These are phyloP conservation scores for Ondatra zibethicus DNA, from an alignment of 2,113 vertebrate species.

Conservation along the genomic window DNA sequence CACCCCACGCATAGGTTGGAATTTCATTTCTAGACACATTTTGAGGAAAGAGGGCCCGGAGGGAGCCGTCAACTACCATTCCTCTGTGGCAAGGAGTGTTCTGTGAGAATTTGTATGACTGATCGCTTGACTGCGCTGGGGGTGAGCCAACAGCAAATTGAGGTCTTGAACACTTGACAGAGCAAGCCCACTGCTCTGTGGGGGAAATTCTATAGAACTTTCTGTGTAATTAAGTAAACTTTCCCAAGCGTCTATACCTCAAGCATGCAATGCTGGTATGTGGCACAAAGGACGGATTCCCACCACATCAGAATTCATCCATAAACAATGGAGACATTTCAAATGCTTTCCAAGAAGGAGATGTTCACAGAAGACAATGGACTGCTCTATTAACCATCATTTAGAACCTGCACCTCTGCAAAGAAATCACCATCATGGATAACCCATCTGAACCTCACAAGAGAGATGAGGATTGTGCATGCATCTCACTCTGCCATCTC, in stretches of 20 bases:
- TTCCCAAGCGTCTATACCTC: slow-evolving; percentile 83
- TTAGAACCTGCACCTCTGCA: background rate
- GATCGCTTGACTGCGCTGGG: slow-evolving; percentile 93
- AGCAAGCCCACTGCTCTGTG: slow-evolving; percentile 84
- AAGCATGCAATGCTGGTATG: background rate
- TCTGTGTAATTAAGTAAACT: slow-evolving; percentile 84
- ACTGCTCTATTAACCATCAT: background rate
- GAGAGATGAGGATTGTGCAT: background rate
- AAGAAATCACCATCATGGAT: background rate
- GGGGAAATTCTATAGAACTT: slow-evolving; percentile 81
- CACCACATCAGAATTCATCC: slow-evolving; percentile 27
- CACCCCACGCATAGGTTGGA: slow-evolving; percentile 81
- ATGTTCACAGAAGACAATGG: background rate
- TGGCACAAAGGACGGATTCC: slow-evolving; percentile 37
- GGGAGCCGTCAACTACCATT: slow-evolving; percentile 85
- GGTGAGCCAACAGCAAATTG: slow-evolving; percentile 89
- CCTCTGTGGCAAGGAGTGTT: slow-evolving; percentile 84
- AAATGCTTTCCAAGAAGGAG: slow-evolving; percentile 2
- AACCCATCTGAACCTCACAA: background rate
- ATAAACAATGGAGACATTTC: slow-evolving; percentile 41
- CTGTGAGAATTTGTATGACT: slow-evolving; percentile 89
- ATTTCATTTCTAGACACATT: slow-evolving; percentile 85
- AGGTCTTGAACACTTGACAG: slow-evolving; percentile 87
- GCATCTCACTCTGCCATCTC: background rate
- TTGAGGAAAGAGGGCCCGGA: slow-evolving; percentile 80